phyloP scores from a whole-genome alignment of 2,113 vertebrate species.

The Apistogramma diplotaenia region DNA sequence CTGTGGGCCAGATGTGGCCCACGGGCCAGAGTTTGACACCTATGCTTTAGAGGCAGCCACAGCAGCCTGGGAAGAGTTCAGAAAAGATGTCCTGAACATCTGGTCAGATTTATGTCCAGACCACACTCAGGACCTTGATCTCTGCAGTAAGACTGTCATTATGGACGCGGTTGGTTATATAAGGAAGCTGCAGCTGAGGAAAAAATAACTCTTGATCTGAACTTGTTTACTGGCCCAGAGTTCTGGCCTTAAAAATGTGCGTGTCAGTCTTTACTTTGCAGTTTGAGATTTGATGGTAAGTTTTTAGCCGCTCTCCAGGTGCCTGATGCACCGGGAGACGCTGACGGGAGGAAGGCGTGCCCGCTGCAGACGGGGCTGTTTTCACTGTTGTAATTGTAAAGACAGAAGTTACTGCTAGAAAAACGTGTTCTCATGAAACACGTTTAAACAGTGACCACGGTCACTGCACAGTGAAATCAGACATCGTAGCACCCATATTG shows the following conservation, averaged over 20 bases:
- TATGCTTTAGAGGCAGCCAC: neutral
- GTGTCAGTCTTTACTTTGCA: conserved; percentile 8
- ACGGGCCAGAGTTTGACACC: too few relatives aligned
- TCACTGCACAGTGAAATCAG: neutral
- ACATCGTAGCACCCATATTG: neutral
- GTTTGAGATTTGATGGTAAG: neutral
- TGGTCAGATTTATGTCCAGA: conserved; percentile 55
- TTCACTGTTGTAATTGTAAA: neutral
- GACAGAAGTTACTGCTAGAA: too few relatives aligned
- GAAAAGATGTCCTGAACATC: conserved; percentile 74
- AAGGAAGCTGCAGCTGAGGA: conserved; percentile 32
- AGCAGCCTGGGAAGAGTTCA: conserved; percentile 44
- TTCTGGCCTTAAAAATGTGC: neutral
- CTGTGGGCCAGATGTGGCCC: too few relatives aligned
- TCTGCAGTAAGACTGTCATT: conserved; percentile 68
- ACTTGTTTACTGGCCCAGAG: neutral
- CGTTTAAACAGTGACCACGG: rapidly evolving
- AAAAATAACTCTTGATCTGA: conserved; percentile 24
- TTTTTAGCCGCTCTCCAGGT: neutral
- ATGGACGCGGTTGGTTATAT: conserved; percentile 69
- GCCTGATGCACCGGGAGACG: neutral
- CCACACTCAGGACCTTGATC: conserved; percentile 59
- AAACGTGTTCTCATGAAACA: too few relatives aligned
- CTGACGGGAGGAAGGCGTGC: neutral
- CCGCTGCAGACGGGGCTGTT: neutral